These are phyloP conservation scores for Champsocephalus esox DNA, from an alignment of 2,797 vertebrate genomes.

Conservation along the genomic window DNA sequence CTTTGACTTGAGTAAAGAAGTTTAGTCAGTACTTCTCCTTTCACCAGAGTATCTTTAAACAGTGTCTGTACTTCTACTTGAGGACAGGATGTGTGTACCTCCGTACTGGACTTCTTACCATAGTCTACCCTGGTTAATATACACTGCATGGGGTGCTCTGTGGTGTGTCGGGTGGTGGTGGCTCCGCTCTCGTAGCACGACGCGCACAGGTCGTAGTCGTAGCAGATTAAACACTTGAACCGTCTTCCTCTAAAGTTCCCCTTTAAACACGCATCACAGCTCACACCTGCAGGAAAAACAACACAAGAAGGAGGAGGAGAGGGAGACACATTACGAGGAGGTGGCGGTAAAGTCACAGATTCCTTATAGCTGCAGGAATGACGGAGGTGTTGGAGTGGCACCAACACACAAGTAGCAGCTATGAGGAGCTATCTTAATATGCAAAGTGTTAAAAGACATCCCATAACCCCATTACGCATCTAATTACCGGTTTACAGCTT, in stretches of 20 bases:
- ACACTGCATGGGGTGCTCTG: conserved; percentile 99
- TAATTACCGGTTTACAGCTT: conserved; percentile 17
- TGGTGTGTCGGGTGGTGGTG: conserved; percentile 97
- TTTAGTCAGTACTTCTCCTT: no score
- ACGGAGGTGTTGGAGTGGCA: conserved; percentile 60
- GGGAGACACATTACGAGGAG: conserved; percentile 18
- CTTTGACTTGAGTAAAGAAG: no score
- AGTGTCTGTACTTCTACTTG: no score
- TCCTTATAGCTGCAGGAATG: conserved; percentile 35
- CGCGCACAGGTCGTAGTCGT: conserved; percentile 99
- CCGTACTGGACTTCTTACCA: conserved; percentile 73
- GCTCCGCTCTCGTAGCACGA: conserved; percentile 99
- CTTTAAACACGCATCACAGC: conserved; percentile 99
- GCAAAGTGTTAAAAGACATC: conserved; percentile 9
- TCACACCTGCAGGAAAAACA: conserved; percentile 90
- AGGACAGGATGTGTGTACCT: no score
- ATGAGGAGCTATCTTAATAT: conserved; percentile 51
- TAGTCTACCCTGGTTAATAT: conserved; percentile 99
- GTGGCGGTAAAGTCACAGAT: conserved; percentile 49
- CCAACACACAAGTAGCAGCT: conserved; percentile 58
- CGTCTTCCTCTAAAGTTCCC: conserved; percentile 98
- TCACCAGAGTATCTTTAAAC: no score
- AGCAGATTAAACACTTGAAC: conserved; percentile 99
- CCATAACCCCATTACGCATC: conserved; percentile 12
- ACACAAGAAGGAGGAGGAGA: background rate